phyloP scores from a whole-genome alignment of 2,797 vertebrate genomes.

The Neosilurus hyrtlii region DNA sequence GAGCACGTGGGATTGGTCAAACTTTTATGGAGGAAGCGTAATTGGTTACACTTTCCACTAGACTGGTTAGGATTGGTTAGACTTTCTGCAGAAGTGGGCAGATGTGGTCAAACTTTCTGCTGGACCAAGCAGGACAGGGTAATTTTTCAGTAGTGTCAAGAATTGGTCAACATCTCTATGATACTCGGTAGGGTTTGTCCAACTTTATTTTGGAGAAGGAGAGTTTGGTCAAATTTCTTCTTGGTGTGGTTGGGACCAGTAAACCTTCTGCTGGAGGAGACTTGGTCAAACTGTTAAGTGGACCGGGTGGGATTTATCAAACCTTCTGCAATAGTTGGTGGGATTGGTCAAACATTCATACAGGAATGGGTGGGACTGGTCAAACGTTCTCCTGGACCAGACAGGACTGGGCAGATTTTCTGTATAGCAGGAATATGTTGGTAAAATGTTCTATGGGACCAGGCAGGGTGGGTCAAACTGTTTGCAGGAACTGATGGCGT shows the following conservation, averaged over 20 bases:
- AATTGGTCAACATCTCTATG: background rate
- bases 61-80: background rate
- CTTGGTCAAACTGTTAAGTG: background rate
- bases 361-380: no score
- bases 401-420: background rate
- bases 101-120: background rate
- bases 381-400: no score
- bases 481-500: background rate
- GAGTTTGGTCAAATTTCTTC: no score
- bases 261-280: no score
- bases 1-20: background rate
- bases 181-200: background rate
- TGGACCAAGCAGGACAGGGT: background rate
- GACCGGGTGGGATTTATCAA: background rate
- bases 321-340: background rate
- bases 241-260: no score
- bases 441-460: no score
- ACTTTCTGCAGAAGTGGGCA: background rate
- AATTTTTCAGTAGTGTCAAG: no score
- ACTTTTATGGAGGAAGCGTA: background rate
- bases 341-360: no score
- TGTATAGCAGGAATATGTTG: no score
- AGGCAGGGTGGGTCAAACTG: background rate
- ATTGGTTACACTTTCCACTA: background rate
- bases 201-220: background rate